phyloP scores from a whole-genome alignment of 2,113 vertebrate species.

The Vulpes ferrilata region DNA sequence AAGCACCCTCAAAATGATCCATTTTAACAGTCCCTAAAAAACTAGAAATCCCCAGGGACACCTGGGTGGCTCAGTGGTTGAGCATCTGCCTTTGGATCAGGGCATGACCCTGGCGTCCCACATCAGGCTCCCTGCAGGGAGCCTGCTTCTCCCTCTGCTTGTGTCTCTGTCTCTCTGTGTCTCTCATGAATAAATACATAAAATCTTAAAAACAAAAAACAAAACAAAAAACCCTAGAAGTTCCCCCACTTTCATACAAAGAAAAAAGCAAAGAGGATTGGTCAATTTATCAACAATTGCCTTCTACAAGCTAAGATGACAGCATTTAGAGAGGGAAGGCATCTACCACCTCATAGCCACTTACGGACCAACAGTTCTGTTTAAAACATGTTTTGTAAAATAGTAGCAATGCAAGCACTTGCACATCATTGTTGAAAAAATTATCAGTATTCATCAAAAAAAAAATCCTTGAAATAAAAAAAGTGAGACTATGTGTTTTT shows the following conservation, averaged over 20 bases:
- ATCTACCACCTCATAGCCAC: not conserved
- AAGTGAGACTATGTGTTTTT: not conserved
- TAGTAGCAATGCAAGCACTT: not conserved
- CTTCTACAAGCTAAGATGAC: not conserved
- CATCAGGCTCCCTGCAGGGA: too few relatives aligned
- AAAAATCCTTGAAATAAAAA: not conserved
- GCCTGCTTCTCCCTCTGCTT: too few relatives aligned
- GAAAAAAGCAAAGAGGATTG: conserved; percentile 18
- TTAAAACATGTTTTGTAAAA: not conserved
- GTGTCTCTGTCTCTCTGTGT: too few relatives aligned
- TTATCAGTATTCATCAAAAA: not conserved
- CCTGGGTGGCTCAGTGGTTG: too few relatives aligned
- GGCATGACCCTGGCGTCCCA: too few relatives aligned
- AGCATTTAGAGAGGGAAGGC: not conserved
- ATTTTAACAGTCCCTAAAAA: not conserved
- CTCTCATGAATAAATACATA: too few relatives aligned
- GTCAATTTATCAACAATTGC: not conserved
- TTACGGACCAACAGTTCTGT: not conserved
- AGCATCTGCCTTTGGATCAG: too few relatives aligned
- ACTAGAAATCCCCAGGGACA: not conserved
- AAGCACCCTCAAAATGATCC: not conserved
- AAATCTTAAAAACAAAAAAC: too few relatives aligned
- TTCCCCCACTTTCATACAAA: not conserved
- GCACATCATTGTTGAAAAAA: not conserved
- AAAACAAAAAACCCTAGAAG: too few relatives aligned